Conservation (phyloP, 2,888 invertebrate species). For the Spialia ferax region DNA sequence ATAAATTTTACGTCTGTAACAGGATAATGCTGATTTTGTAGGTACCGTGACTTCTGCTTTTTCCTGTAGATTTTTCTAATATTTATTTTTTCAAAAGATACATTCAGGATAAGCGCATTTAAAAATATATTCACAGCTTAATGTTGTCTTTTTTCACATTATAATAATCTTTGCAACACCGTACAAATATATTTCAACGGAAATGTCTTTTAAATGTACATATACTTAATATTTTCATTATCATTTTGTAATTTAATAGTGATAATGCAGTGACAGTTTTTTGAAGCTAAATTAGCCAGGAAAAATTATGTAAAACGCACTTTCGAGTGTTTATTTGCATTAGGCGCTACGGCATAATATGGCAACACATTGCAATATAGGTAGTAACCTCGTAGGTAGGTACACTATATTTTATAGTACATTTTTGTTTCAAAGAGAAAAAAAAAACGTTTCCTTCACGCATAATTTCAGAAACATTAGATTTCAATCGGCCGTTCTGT, state of each 20-base stretch:
- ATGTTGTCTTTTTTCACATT: neutral
- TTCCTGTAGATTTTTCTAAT: constrained; percentile 8
- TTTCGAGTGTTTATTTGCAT: constrained; percentile 12
- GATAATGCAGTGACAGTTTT: neutral
- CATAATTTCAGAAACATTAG: too few species aligned
- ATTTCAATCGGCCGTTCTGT: too few species aligned
- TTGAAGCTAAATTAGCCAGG: constrained; percentile 20
- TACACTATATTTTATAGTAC: too few species aligned
- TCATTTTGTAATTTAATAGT: constrained; percentile 5
- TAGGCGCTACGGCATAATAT: neutral
- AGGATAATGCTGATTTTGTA: constrained; percentile 64
- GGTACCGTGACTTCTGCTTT: constrained; percentile 57
- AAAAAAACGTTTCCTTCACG: too few species aligned
- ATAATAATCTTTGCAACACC: constrained; percentile 4
- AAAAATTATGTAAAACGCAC: constrained; percentile 5
- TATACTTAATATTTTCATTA: neutral
- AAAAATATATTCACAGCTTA: constrained; percentile 20
- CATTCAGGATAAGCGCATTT: constrained; percentile 14
- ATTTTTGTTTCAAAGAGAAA: neutral
- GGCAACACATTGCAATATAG: neutral
- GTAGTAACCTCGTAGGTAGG: too few species aligned
- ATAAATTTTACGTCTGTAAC: constrained; percentile 69
- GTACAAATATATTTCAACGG: neutral
- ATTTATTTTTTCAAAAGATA: neutral
- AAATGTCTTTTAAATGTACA: neutral